Conservation (phyloP, 1,140 invertebrate species). For the Drosophila miranda region DNA sequence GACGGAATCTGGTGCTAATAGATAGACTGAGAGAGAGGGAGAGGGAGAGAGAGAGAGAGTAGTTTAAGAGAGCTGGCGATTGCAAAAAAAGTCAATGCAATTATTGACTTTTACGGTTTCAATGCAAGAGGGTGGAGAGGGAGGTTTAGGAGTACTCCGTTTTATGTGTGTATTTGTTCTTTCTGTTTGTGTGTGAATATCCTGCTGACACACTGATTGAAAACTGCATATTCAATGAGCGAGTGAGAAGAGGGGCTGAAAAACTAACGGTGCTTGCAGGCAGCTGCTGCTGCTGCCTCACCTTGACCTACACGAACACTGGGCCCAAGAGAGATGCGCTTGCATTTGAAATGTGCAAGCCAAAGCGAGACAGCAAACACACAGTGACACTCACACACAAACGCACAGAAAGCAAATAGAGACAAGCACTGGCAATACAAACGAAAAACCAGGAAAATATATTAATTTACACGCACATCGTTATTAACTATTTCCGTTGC, state of each 20-base stretch:
- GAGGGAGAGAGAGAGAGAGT: constrained; percentile 3
- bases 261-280: constrained; percentile 29
- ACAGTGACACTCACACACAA: neutral
- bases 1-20: constrained; percentile 1
- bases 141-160: no score
- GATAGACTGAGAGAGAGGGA: neutral
- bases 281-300: constrained; percentile 32
- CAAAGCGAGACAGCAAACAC: neutral
- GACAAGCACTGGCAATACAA: constrained; percentile 4
- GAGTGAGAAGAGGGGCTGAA: constrained; percentile 1
- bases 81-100: constrained; percentile 14
- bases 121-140: neutral
- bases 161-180: constrained; percentile 5
- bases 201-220: constrained; percentile 4
- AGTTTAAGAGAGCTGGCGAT: neutral
- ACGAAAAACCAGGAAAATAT: neutral
- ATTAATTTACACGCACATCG: constrained; percentile 34
- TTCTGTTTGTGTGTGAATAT: neutral
- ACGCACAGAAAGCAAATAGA: constrained; percentile 3
- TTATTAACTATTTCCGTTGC: constrained; percentile 45
- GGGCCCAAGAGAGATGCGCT: constrained; percentile 21
- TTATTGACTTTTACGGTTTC: constrained; percentile 51
- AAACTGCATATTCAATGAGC: constrained; percentile 33
- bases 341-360: no score
- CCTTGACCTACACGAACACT: constrained; percentile 47